Evolutionary conservation across 2,888 invertebrate genomes (phyloP), one percentile per base, ranked within the genome.

Genomic region (Lucinisca nassula): DNA sequence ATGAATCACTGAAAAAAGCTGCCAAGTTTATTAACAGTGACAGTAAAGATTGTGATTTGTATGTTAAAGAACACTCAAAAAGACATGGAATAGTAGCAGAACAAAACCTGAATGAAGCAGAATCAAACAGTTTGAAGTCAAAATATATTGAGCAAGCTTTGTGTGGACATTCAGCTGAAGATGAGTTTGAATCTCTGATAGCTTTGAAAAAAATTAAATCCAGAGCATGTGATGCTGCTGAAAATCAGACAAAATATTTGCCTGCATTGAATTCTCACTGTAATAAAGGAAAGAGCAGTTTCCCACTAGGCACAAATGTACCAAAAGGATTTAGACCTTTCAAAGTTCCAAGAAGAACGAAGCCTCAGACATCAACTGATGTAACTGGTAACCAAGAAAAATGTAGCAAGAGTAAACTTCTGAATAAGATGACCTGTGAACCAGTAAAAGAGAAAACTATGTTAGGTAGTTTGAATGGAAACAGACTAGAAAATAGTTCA

Each of bases 261-360:
- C 4, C 55, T 14, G n/a, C 17, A 6, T 14, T n/a, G 17, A 55
- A 55, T 55, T n/a, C n/a, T n/a, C 40, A 40, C 14, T 1, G 58
- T n/a, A 4, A 27, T 17, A 35, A 35, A 24, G 35, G 35, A 24
- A 51, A 1, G 17, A 76, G 49, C 17, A 35, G 74, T 45, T 90
- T 87, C 76, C 83, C 90, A 49, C 76, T 67, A 51, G 88, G 87
- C n/a, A 51, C 90, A 27, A 88, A 87, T 79, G 82, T 91, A 14
- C 93, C 93, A 30, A 89, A 93, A 87, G 94, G 93, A 32, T 93
- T 92, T 79, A 85, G 92, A 37, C 94, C 94, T 70, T 94, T 94
- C 73, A 94, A 93, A 81, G 81, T 92, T 14, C 94, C 93, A 17
- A 92, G 88, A 82, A 80, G 82, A 37, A 73, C 51, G 30, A 83